phyloP scores from a whole-genome alignment of 2,113 vertebrate genomes.

The Oenanthe oenanthe region DNA sequence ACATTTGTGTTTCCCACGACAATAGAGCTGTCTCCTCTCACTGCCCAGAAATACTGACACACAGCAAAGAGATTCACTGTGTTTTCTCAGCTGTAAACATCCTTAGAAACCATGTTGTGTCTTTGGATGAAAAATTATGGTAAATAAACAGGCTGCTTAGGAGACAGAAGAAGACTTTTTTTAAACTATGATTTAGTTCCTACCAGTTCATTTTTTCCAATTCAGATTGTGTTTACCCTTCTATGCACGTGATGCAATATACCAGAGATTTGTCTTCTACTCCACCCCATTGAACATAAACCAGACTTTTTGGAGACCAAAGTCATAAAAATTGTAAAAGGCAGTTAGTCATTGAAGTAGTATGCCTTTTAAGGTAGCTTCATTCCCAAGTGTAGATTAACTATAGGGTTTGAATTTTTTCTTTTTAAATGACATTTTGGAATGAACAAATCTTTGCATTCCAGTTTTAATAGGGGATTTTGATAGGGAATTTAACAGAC shows the following conservation, averaged over 20 bases:
- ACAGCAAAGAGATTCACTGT: conserved; percentile 13
- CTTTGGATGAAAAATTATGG: conserved; percentile 38
- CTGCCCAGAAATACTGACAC: background rate
- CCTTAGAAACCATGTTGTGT: conserved; percentile 20
- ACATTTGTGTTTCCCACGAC: background rate
- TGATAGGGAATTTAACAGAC: background rate
- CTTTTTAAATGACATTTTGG: background rate
- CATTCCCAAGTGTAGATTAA: background rate
- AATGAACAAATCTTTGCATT: background rate
- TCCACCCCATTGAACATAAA: conserved; percentile 35
- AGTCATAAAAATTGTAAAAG: background rate
- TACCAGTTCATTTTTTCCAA: conserved; percentile 1
- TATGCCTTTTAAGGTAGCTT: background rate
- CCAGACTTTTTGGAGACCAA: conserved; percentile 15
- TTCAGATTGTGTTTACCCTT: conserved; percentile 2
- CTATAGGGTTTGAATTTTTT: background rate
- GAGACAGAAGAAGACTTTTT: conserved; percentile 24
- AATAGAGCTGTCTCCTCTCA: background rate
- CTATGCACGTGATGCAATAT: background rate
- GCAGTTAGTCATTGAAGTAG: background rate
- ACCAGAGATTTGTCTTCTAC: background rate
- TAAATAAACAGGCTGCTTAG: conserved; percentile 48
- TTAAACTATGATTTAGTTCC: background rate
- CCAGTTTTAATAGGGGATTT: background rate
- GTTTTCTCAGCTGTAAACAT: conserved; percentile 31